Conservation (phyloP, 2,888 invertebrate species). For the Drosophila mimica region DNA sequence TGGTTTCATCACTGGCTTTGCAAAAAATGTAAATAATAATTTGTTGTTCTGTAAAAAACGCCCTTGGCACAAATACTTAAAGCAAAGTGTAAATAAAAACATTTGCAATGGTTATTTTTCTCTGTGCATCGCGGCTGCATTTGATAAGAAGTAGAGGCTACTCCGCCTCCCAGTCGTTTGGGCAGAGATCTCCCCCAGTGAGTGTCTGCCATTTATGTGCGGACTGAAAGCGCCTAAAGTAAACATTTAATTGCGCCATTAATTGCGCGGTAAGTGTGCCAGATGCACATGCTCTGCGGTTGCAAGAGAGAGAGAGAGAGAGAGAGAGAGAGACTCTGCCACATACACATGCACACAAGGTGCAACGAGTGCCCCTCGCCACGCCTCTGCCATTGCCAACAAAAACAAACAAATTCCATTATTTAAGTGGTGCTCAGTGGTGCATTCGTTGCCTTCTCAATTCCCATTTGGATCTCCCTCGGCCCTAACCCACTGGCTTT, state of each 20-base stretch:
- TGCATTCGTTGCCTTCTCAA: constrained; percentile 45
- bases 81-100: not conserved
- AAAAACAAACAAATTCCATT: constrained; percentile 73
- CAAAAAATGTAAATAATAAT: not conserved
- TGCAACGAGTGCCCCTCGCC: constrained; percentile 8
- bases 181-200: constrained; percentile 38
- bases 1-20: not conserved
- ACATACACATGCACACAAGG: constrained; percentile 5
- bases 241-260: constrained; percentile 79
- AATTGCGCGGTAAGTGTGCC: constrained; percentile 78
- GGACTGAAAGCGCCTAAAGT: constrained; percentile 74
- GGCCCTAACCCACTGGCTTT: constrained; percentile 52
- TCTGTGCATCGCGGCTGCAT: constrained; percentile 12
- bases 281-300: constrained; percentile 64
- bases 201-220: constrained; percentile 56
- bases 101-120: not conserved
- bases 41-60: not conserved
- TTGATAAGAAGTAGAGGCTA: constrained; percentile 13
- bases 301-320: not conserved
- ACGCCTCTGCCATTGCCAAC: constrained; percentile 33
- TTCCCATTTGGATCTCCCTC: constrained; percentile 10
- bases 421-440: constrained; percentile 76
- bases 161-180: constrained; percentile 2
- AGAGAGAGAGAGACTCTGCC: not conserved
- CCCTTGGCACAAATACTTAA: not conserved